A percentile compares a stretch with the other conserved stretches of the same genome.
These are phyloP conservation scores for Magallana angulata DNA, from an alignment of 1,140 invertebrate genomes.

Conservation along the genomic window DNA sequence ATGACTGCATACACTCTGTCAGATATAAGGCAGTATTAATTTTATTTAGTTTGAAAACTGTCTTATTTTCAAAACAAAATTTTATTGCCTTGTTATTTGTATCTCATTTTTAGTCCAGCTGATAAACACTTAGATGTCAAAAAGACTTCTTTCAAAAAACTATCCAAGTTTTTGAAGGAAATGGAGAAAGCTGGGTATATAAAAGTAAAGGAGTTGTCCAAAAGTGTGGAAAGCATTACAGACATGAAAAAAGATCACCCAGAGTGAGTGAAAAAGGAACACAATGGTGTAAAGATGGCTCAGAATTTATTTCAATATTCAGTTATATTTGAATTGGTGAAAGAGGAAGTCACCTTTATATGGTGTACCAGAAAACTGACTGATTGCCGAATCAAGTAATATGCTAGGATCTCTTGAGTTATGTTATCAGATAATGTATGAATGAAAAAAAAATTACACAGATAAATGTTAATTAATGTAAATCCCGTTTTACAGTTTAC, in stretches of 20 bases:
- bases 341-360: too few relatives aligned
- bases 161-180: conserved; percentile 85
- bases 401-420: too few relatives aligned
- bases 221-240: conserved; percentile 86
- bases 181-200: conserved; percentile 84
- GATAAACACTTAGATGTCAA: conserved; percentile 88
- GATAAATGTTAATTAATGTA: too few relatives aligned
- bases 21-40: neutral
- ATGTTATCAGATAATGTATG: too few relatives aligned
- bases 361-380: too few relatives aligned
- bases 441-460: too few relatives aligned
- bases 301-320: too few relatives aligned
- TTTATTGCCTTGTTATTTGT: neutral
- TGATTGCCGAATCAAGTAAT: too few relatives aligned
- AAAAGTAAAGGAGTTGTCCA: conserved; percentile 85
- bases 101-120: conserved; percentile 81
- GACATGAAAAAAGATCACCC: conserved; percentile 69
- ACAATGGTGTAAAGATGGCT: too few relatives aligned
- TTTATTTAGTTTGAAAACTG: neutral
- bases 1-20: neutral
- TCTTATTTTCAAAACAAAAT: conserved; percentile 20
- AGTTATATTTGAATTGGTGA: too few relatives aligned
- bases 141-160: conserved; percentile 93
- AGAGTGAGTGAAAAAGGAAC: conserved; percentile 56
- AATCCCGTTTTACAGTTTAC: neutral